These are phyloP conservation scores for Aythya baeri DNA, from an alignment of 2,113 vertebrate genomes.

Conservation along the genomic window DNA sequence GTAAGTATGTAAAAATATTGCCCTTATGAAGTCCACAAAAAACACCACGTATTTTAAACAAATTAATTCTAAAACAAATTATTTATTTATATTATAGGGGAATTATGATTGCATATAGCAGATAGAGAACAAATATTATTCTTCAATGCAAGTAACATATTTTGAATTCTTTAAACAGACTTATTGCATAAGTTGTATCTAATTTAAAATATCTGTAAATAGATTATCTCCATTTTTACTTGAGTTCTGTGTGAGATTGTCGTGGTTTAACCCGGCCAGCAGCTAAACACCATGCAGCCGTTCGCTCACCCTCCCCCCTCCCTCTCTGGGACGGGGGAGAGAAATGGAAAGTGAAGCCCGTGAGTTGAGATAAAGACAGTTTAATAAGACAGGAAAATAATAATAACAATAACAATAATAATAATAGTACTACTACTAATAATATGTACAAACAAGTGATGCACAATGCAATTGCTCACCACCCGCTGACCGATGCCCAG, in stretches of 20 bases:
- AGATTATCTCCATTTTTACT: background rate
- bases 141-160: background rate
- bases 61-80: slow-evolving; percentile 29
- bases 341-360: too few relatives aligned
- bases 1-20: slow-evolving; percentile 39
- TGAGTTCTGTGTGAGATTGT: background rate
- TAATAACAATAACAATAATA: too few relatives aligned
- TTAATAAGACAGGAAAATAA: too few relatives aligned
- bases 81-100: background rate
- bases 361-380: too few relatives aligned
- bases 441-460: too few relatives aligned
- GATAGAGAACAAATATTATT: background rate
- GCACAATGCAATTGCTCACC: too few relatives aligned
- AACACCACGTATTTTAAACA: background rate
- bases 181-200: background rate
- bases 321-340: too few relatives aligned
- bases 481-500: too few relatives aligned
- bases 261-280: too few relatives aligned
- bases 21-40: slow-evolving; percentile 19
- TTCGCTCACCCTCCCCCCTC: too few relatives aligned
- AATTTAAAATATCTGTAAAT: background rate
- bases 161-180: background rate
- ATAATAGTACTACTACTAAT: too few relatives aligned
- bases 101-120: slow-evolving; percentile 2
- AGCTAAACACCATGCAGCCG: too few relatives aligned